These are phyloP conservation scores for Lumbricus terrestris DNA, from an alignment of 2,888 invertebrate species.

Conservation along the genomic window DNA sequence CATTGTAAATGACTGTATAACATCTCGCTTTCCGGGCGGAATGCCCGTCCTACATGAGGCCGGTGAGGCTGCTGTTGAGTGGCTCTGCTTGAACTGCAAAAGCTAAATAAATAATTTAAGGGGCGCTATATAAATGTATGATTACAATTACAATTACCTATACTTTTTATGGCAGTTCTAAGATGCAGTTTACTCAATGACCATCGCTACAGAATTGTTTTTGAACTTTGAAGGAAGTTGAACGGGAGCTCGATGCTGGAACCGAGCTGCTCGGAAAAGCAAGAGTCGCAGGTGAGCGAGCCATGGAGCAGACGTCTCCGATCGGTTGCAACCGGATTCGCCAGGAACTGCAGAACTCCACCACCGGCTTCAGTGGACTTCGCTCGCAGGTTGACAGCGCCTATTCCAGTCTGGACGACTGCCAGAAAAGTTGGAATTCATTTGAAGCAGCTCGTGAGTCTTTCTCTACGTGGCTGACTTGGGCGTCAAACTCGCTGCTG, in stretches of 20 bases:
- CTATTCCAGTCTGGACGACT: conserved; percentile 23
- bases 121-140: no score
- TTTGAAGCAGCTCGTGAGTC: conserved; percentile 83
- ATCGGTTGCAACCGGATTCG: conserved; percentile 53
- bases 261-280: conserved; percentile 46
- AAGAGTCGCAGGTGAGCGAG: conserved; percentile 48
- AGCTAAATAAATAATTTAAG: no score
- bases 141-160: no score
- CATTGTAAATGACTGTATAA: no score
- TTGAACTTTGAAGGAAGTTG: conserved; percentile 18
- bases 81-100: no score
- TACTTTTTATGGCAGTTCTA: no score
- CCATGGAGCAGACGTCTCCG: conserved; percentile 49
- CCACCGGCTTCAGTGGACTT: conserved; percentile 51
- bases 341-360: conserved; percentile 49
- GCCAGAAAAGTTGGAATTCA: conserved; percentile 62
- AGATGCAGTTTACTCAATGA: not conserved
- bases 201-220: not conserved
- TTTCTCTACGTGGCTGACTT: conserved; percentile 78
- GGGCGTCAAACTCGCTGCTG: conserved; percentile 81
- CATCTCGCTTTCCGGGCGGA: no score
- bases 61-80: no score
- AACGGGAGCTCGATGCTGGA: conserved; percentile 45
- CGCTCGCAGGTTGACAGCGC: conserved; percentile 25
- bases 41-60: no score